Base-by-base conservation (phyloP, 2,888 invertebrate genomes). In the Leptinotarsa tumamoca region DNA sequence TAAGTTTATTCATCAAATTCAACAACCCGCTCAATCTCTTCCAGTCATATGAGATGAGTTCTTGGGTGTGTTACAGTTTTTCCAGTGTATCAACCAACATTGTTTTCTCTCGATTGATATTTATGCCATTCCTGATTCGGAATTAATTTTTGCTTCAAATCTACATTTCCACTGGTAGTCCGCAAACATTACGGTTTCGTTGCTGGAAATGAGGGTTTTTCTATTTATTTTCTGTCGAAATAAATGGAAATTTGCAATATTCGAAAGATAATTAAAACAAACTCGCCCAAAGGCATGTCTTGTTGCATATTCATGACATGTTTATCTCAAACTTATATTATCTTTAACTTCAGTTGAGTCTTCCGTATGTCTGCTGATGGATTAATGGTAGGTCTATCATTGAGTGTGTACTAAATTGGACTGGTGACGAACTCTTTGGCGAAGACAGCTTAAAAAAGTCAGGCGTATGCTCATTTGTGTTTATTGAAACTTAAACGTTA, bases 321-420 rank as follows among this genome's bases (percentile, higher is more conserved):
- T 87, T 87, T 87, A 86, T 85, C 86, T 86, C 86, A 84, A 87
- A 87, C 87, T 87, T 87, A 87, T 87, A 87, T 87, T 87, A 87
- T 87, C 87, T 87, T 87, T 87, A 87, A 87, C 85, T 87, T 85
- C 83, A 85, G 84, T 82, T 83, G 82, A 85, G 82, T 85, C 84
- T 85, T 83, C 82, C 84, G 83, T 84, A 80, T 80, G 79, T 76
- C 80, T 78, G 77, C 68, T 78, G 74, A 81, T 80, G 82, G 81
- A 81, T 82, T 77, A 79, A 72, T 81, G 79, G 76, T 79, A 79
- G 77, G 75, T 82, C 79, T 81, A 78, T 81, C 73, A 21, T 27
- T 33, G 50, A 74, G 75, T 17, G 18, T 66, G 18, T 14, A 27
- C 71, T 61, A 66, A 76, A 77, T 49, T 75, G 58, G 33, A 21